These are phyloP conservation scores for Limosa lapponica DNA, from an alignment of 2,797 vertebrate species.

Conservation along the genomic window DNA sequence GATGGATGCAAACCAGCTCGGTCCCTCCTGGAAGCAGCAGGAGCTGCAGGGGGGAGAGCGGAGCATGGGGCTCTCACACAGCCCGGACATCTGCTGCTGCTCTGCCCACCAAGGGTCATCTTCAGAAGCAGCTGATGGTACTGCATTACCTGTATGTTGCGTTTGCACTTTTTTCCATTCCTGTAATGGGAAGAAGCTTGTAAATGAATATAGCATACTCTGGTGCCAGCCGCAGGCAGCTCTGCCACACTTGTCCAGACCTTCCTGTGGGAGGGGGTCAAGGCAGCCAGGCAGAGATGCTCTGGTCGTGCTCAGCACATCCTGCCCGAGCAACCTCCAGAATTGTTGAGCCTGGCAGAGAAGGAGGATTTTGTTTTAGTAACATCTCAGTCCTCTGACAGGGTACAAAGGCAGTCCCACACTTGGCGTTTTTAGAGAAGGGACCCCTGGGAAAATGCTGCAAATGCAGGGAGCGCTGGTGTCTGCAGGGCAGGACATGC, in stretches of 20 bases:
- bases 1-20: fast-evolving
- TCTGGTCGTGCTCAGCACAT: background rate
- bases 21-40: background rate
- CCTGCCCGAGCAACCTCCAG: background rate
- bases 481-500: background rate
- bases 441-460: background rate
- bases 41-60: background rate
- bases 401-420: background rate
- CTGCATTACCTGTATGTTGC: background rate
- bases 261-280: background rate
- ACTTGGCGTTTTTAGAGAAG: background rate
- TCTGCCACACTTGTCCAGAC: fast-evolving
- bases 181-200: background rate
- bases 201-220: background rate
- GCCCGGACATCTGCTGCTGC: background rate
- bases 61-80: fast-evolving
- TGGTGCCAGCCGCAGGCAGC: background rate
- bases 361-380: background rate
- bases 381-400: background rate
- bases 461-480: fast-evolving
- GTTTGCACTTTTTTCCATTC: background rate
- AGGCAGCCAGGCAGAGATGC: background rate
- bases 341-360: fast-evolving
- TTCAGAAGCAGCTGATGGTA: background rate
- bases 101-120: background rate